Base-by-base conservation (phyloP, 35 echinoderm and acorn worm genomes). In the Acanthaster planci region DNA sequence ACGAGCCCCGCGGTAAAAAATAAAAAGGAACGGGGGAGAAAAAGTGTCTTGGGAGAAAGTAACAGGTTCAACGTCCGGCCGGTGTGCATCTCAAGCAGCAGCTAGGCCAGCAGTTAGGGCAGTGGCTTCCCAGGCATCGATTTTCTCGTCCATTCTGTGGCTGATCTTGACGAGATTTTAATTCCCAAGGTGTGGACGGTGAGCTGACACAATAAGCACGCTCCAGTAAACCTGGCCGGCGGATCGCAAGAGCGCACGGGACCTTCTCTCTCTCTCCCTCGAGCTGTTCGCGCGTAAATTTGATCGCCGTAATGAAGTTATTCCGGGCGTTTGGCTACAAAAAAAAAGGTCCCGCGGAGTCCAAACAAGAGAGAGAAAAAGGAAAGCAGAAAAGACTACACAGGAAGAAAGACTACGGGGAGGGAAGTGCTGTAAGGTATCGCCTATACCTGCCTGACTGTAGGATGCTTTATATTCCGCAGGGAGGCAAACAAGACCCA, bases 261-360 rank as follows among this genome's bases (percentile, higher is more conserved):
- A 47, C 4, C 42, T 47, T 47, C 42, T 47, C 42, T 47, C 42
- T 47, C n/a, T 47, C 42, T 47, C 42, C 12, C 42, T 47, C n/a
- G n/a, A n/a, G n/a, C n/a, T n/a, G n/a, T n/a, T n/a, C 19, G 26
- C 64, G 64, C 64, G 64, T 30, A 72, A 72, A 72, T 72, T 72
- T 72, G 64, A 72, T 72, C 64, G 64, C 64, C 26, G 64, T 72
- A 72, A 72, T 72, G 64, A 72, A 72, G 64, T 72, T 72, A 72
- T 72, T 72, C 64, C 64, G 64, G 64, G 34, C 64, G 64, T 72
- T 72, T 72, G 64, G 34, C 23, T 72, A 29, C 64, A 72, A 72
- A 72, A 47, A 47, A 47, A 6, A 12, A 26, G 2, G 64, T 26
- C 64, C 64, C 2, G 64, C 22, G 64, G 30, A 6, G 10, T 72